Base-by-base conservation (phyloP, 2,797 vertebrate genomes). In the Enteromius mattozi region DNA sequence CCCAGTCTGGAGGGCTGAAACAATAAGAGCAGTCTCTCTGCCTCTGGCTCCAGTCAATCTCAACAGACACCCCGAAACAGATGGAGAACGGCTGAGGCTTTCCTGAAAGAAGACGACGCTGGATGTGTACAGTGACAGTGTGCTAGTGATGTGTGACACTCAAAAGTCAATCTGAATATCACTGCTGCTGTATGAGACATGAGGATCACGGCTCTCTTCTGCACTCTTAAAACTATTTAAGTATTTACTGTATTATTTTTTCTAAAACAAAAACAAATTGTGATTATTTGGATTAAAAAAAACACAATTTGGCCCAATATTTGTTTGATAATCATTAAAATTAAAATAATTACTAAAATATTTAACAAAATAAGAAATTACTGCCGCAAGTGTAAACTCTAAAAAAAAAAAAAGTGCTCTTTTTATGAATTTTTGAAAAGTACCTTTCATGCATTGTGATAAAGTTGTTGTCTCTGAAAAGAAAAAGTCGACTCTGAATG, bases 1-100 rank as follows among this genome's bases (percentile, higher is more conserved):
- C 75, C 89, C 72, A 75, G 88, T 92, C 88, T 91, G 88, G 88
- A 90, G 75, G 30, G 30, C 83, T 71, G 81, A 88, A 88, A 93
- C 92, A 95, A 94, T 91, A 90, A 88, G 61, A 86, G 88, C 88
- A 91, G 90, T 91, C 83, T 78, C 77, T 83, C 78, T 80, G 42
- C 83, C 82, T 69, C 13, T 49, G 79, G 86, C 82, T 84, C 75
- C 81, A 74, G 79, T 66, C 65, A 74, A 63, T 84, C 86, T 84
- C 65, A 66, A 81, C 63, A 82, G 56, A 84, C 86, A 81, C 49
- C 30, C 30, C 35, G 54, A 88, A 84, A 80, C 87, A 88, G 83
- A 87, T 87, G 86, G 86, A 81, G 86, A 71, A 56, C 3, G 80
- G 78, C 72, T 61, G 37, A 21, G 74, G 35, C 72, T 66, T 77